Base-by-base conservation (phyloP, 1,140 invertebrate genomes). In the Drosophila nebulosa region DNA sequence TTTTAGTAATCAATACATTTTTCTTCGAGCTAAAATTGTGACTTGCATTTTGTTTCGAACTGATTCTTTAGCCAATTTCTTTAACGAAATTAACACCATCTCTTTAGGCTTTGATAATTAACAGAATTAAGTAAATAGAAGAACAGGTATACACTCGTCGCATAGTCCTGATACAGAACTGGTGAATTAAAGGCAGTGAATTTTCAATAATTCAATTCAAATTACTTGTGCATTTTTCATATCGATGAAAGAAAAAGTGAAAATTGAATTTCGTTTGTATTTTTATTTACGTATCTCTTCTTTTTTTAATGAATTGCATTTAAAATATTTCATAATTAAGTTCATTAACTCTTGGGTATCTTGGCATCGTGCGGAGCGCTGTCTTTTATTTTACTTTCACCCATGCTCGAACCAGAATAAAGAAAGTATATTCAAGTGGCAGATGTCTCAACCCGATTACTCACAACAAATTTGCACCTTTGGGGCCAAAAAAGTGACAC, bases 381-480 rank as follows among this genome's bases (percentile, higher is more conserved):
- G 16, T 46, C 2, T 30, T 26, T 55, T 27, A 4, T 30, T 52
- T 26, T 55, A 55, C 52, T 55, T 55, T 55, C 52, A 55, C 52
- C 52, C 26, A 55, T 18, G 16, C 6, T 16, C 52, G n/a, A 55
- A 16, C 30, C 5, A n/a, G 39, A 18, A 46, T 46, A 46, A 46
- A 46, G 39, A 46, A 46, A 46, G 39, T 46, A 21, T 46, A 21
- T 21, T 21, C 18, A 18, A 55, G 52, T 30, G 52, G 52, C 24
- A 55, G 52, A 55, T 46, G 39, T 46, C 39, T 21, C 7, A 30
- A 32, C 52, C 18, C 52, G 52, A 55, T 55, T 55, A 55, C 52
- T 55, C 52, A 55, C 52, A 55, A 55, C n/a, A 24, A 30, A 16
- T 30, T 55, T 30, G 24, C 52, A 55, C 24, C 3, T 10, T 55